These are phyloP conservation scores for Panagrolaimus sp. DNA, from an alignment of 1,140 invertebrate genomes.

Conservation along the genomic window DNA sequence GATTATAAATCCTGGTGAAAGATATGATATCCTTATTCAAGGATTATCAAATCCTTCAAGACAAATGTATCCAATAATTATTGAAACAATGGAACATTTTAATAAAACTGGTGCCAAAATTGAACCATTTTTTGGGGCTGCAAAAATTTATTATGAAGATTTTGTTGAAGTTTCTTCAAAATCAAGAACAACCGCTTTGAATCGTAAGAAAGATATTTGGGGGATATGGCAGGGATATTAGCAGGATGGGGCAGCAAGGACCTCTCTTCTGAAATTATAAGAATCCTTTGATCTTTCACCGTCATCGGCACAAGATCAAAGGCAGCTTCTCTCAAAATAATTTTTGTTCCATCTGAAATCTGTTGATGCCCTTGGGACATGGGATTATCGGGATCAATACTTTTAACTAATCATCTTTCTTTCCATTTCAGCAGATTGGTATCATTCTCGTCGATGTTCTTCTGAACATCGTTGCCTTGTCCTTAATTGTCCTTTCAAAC, in stretches of 20 bases:
- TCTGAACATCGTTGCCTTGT: neutral
- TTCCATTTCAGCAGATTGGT: neutral
- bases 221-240: too few relatives aligned
- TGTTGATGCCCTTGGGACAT: too few relatives aligned
- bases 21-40: constrained; percentile 12
- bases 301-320: too few relatives aligned
- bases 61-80: neutral
- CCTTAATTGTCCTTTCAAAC: constrained; percentile 11
- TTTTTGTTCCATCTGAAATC: too few relatives aligned
- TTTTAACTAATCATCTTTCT: too few relatives aligned
- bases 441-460: neutral
- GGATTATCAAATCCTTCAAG: neutral
- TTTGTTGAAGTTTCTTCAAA: neutral
- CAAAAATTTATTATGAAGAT: constrained; percentile 15
- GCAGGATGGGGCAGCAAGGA: too few relatives aligned
- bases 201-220: too few relatives aligned
- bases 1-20: constrained; percentile 4
- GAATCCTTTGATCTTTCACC: too few relatives aligned
- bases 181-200: too few relatives aligned
- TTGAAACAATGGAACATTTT: constrained; percentile 16
- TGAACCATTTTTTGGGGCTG: constrained; percentile 6
- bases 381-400: too few relatives aligned
- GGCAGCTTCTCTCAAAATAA: too few relatives aligned
- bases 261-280: too few relatives aligned
- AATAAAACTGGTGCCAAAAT: neutral